Conservation (phyloP, 2,113 vertebrate genomes). For the Suncus etruscus region DNA sequence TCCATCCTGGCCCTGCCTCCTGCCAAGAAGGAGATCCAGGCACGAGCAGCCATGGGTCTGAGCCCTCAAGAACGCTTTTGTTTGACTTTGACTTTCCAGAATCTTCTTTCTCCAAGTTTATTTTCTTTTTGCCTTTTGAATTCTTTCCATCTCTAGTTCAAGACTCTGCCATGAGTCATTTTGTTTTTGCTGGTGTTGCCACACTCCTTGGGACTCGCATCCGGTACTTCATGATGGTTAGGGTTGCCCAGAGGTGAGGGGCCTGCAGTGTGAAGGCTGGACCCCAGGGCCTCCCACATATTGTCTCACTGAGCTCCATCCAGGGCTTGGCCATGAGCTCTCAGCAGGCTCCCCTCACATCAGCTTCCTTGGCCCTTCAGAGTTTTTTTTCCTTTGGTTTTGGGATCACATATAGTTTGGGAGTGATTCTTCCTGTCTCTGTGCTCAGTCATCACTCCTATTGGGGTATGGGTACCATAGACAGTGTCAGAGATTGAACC, state of each 20-base stretch:
- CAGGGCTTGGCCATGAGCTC: background rate
- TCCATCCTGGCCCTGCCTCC: constrained; percentile 11
- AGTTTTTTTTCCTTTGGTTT: background rate
- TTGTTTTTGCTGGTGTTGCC: background rate
- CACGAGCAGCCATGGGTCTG: background rate
- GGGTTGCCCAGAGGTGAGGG: too few relatives aligned
- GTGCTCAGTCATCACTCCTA: too few relatives aligned
- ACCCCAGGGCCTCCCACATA: too few relatives aligned
- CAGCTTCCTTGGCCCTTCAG: constrained; percentile 5
- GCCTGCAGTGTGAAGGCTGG: too few relatives aligned
- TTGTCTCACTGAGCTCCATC: too few relatives aligned
- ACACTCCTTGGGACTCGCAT: too few relatives aligned
- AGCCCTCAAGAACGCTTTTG: background rate
- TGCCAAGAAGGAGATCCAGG: constrained; percentile 67
- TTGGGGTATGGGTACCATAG: too few relatives aligned
- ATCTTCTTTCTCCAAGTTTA: background rate
- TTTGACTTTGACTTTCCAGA: constrained; percentile 47
- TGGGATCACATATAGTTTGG: too few relatives aligned
- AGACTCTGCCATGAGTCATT: background rate
- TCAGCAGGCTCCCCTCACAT: fast-evolving
- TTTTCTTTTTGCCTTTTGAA: constrained; percentile 19
- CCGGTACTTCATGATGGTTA: too few relatives aligned
- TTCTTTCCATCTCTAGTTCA: background rate
- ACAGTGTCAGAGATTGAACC: too few relatives aligned
- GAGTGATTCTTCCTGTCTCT: too few relatives aligned